Evolutionary conservation across 1,140 invertebrate genomes (phyloP).

Genomic region (Penaeus vannamei): DNA sequence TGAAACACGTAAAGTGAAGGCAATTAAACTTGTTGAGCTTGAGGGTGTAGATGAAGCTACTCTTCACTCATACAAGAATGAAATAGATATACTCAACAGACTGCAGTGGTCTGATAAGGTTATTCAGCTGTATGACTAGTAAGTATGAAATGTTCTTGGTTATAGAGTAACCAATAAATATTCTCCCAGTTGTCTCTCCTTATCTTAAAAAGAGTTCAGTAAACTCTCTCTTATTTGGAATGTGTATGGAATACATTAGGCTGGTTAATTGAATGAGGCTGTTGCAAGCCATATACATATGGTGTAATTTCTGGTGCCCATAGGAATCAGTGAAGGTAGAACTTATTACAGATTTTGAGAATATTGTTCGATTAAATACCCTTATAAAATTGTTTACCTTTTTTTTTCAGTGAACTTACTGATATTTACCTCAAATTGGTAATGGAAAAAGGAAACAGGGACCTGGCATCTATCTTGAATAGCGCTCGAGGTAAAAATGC

Average conservation of each 20-base stretch:
- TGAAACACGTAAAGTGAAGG: constrained; percentile 70
- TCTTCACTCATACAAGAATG: constrained; percentile 88
- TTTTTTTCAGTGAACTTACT: constrained; percentile 50
- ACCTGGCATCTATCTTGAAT: constrained; percentile 83
- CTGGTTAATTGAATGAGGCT: too few relatives aligned
- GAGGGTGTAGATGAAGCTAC: constrained; percentile 79
- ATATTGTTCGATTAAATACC: too few relatives aligned
- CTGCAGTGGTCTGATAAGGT: constrained; percentile 88
- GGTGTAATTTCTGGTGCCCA: too few relatives aligned
- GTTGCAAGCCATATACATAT: too few relatives aligned
- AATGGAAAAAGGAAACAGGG: constrained; percentile 93
- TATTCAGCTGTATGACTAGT: constrained; percentile 91
- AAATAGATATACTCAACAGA: constrained; percentile 87
- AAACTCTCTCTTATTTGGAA: too few relatives aligned
- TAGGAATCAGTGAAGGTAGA: too few relatives aligned
- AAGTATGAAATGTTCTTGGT: constrained; percentile 73
- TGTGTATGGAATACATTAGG: too few relatives aligned
- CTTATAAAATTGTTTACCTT: neutral
- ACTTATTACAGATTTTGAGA: too few relatives aligned
- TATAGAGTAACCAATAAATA: too few relatives aligned
- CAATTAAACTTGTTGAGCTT: constrained; percentile 82
- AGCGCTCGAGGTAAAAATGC: constrained; percentile 38
- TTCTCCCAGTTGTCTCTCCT: too few relatives aligned
- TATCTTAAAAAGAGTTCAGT: too few relatives aligned
- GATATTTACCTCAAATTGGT: constrained; percentile 75